Evolutionary conservation across 37 sponge, comb jelly and placozoan genomes (phyloP), one percentile per base, ranked within the genome.

Genomic region (Dysidea cf. avara): DNA sequence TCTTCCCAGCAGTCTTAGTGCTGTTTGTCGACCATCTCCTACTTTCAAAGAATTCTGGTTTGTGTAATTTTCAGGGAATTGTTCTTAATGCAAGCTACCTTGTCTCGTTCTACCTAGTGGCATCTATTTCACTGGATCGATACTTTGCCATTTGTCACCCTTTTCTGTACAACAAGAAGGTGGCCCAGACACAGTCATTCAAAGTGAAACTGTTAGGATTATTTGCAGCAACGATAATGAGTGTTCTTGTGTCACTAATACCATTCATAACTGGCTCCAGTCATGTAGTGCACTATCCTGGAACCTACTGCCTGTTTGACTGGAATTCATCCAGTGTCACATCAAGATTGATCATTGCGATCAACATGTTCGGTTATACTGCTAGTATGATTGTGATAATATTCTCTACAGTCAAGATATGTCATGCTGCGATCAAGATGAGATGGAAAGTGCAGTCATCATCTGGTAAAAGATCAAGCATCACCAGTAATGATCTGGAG

Each of bases 121-220:
- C 25, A 29, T 24, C 58, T 6, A 56, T 56, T 6, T 56, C 58
- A 7, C 9, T 56, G 58, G 58, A 56, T 14, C 58, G 58, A 24
- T 56, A 56, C 18, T 7, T 56, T 7, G 58, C 58, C 6, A 29
- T 56, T 24, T 56, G 58, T 29, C 58, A 13, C 25, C 58, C 58
- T 7, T 56, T 56, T 56, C 28, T 56, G 28, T 56, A 56, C 18
- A 56, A 56, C 58, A 56, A 56, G 58, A 56, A 56, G 25, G 58
- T 13, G 28, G n/a, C n/a, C n/a, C n/a, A n/a, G n/a, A n/a, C n/a
- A n/a, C n/a, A n/a, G n/a, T n/a, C n/a, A n/a, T 56, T 13, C 20
- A 56, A 28, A 13, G 18, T 56, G 58, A 56, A 56, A 14, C 7
- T 56, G 6, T 24, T 56, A 7, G 20, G 21, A 7, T 29, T 56